These are phyloP conservation scores for Phylloscopus whistleri DNA, from an alignment of 2,113 vertebrate genomes.

Conservation along the genomic window DNA sequence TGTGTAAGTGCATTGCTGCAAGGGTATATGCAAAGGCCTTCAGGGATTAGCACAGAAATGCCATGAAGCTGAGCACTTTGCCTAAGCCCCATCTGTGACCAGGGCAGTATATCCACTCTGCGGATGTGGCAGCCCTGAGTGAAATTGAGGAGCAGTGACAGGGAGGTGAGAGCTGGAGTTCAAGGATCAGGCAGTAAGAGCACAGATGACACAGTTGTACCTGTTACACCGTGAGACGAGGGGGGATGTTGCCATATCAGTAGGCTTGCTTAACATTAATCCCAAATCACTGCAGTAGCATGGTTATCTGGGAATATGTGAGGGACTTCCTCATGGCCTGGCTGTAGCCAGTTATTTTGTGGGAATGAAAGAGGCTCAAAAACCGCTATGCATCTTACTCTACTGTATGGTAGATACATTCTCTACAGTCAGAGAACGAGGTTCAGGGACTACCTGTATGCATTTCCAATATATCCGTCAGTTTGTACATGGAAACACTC, in stretches of 20 bases:
- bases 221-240: not conserved
- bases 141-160: not conserved
- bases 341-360: not conserved
- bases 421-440: not conserved
- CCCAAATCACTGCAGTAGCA: not conserved
- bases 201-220: not conserved
- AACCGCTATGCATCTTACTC: accelerated
- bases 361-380: not conserved
- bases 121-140: not conserved
- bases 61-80: not conserved
- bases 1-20: not conserved
- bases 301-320: not conserved
- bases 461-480: not conserved
- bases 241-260: not conserved
- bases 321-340: not conserved
- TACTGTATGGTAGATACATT: not conserved
- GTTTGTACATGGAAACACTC: not conserved
- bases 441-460: not conserved
- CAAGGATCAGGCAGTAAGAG: not conserved
- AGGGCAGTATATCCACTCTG: not conserved
- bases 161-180: not conserved
- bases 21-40: not conserved
- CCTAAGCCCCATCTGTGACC: not conserved
- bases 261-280: not conserved
- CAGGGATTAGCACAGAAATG: not conserved